phyloP scores from a whole-genome alignment of 2,113 vertebrate genomes.

The Columba livia region DNA sequence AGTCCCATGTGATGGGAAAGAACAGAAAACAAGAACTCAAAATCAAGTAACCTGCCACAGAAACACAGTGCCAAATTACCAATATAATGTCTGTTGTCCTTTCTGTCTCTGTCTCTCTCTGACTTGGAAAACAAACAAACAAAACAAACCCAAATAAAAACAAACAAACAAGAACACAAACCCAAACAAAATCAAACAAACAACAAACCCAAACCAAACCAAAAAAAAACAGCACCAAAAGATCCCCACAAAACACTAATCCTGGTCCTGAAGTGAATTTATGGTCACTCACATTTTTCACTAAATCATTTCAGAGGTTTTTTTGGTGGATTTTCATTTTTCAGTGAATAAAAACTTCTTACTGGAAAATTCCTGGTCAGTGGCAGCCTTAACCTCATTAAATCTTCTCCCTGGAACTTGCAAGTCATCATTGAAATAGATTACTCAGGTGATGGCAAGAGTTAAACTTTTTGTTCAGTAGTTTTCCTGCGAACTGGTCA shows the following conservation, averaged over 20 bases:
- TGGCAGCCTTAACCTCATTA: not conserved
- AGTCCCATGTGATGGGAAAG: not conserved
- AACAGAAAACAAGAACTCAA: not conserved
- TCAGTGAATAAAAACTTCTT: not conserved
- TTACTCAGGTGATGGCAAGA: not conserved
- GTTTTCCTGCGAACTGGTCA: not conserved
- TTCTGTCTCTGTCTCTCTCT: not conserved
- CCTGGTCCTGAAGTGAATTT: not conserved
- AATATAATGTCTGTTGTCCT: not conserved
- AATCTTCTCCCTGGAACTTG: not conserved
- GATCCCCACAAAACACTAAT: not conserved
- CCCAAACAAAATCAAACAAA: no score
- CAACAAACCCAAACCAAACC: no score
- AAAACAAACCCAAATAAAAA: no score
- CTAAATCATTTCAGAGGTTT: not conserved
- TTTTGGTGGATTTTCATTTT: not conserved
- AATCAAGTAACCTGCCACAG: not conserved
- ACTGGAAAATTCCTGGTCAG: not conserved
- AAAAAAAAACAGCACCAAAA: not conserved
- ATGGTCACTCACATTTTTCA: not conserved
- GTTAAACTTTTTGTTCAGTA: not conserved
- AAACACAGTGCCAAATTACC: not conserved
- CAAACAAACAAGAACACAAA: no score
- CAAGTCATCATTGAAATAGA: not conserved
- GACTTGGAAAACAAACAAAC: not conserved